Conservation (phyloP, 2,113 vertebrate genomes). For the Thalassarche chlororhynchos region DNA sequence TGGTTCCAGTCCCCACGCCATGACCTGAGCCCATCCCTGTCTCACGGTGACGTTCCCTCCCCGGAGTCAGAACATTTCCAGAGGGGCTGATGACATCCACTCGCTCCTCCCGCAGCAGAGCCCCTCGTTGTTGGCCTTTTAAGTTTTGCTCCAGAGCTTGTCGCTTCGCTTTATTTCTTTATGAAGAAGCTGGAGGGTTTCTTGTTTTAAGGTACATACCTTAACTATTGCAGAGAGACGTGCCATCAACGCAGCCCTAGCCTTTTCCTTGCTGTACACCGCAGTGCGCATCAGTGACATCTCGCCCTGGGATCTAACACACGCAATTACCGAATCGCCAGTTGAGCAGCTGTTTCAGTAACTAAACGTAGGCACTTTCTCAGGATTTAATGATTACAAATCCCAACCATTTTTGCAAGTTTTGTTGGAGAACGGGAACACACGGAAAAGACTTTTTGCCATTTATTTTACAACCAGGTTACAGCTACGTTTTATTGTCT, state of each 20-base stretch:
- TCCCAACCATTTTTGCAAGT: accelerated
- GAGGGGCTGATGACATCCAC: background rate
- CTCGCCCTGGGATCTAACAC: background rate
- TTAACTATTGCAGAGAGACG: accelerated
- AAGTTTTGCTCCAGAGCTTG: background rate
- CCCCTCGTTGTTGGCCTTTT: background rate
- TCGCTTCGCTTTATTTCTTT: background rate
- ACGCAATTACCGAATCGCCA: accelerated
- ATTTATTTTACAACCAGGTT: accelerated
- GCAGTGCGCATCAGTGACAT: too few species aligned
- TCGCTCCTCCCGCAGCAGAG: background rate
- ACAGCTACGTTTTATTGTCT: background rate
- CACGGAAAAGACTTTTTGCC: accelerated
- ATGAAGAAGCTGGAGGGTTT: background rate
- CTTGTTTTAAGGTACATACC: background rate
- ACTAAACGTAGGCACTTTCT: accelerated
- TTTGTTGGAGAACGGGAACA: background rate
- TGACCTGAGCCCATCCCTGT: background rate
- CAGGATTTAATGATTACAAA: background rate
- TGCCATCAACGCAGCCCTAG: accelerated
- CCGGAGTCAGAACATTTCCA: background rate
- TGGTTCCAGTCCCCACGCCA: accelerated
- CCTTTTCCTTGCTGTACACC: background rate
- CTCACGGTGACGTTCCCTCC: background rate
- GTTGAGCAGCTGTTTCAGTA: accelerated